Conservation (phyloP, 2,888 invertebrate species). For the Callosobruchus maculatus region DNA sequence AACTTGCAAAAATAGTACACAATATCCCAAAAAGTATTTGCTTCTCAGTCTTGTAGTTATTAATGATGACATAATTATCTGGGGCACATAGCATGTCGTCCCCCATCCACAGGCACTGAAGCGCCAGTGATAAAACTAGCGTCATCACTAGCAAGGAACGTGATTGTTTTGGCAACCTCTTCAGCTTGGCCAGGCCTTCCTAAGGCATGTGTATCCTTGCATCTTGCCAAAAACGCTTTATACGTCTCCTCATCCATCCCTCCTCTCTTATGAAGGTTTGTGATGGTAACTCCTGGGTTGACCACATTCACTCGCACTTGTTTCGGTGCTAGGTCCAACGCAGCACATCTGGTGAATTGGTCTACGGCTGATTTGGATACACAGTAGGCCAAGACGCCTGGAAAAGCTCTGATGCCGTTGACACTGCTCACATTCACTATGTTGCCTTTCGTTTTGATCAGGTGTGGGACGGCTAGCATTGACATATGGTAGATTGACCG, state of each 20-base stretch:
- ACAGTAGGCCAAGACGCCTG: conserved; percentile 85
- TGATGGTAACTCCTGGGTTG: conserved; percentile 89
- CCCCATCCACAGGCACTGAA: conserved; percentile 89
- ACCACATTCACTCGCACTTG: conserved; percentile 87
- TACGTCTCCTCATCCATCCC: conserved; percentile 83
- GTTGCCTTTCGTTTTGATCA: conserved; percentile 71
- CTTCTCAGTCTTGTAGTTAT: no score
- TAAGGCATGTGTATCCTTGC: conserved; percentile 86
- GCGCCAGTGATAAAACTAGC: conserved; percentile 90
- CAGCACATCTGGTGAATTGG: conserved; percentile 89
- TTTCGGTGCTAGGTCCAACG: conserved; percentile 79
- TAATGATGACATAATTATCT: conserved; percentile 55
- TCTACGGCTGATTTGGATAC: conserved; percentile 93
- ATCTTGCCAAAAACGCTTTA: conserved; percentile 76
- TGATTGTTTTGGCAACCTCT: conserved; percentile 87
- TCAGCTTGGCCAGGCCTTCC: conserved; percentile 79
- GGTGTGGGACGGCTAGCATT: conserved; percentile 82
- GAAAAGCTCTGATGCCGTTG: conserved; percentile 85
- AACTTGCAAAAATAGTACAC: no score
- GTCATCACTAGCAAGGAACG: conserved; percentile 84
- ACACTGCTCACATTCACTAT: conserved; percentile 96
- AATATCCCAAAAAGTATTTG: no score
- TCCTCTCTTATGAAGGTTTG: conserved; percentile 81
- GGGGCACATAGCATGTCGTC: conserved; percentile 91
- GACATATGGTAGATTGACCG: conserved; percentile 79